These are phyloP conservation scores for Paraescarpia echinospica DNA, from an alignment of 1,140 invertebrate species.

Conservation along the genomic window DNA sequence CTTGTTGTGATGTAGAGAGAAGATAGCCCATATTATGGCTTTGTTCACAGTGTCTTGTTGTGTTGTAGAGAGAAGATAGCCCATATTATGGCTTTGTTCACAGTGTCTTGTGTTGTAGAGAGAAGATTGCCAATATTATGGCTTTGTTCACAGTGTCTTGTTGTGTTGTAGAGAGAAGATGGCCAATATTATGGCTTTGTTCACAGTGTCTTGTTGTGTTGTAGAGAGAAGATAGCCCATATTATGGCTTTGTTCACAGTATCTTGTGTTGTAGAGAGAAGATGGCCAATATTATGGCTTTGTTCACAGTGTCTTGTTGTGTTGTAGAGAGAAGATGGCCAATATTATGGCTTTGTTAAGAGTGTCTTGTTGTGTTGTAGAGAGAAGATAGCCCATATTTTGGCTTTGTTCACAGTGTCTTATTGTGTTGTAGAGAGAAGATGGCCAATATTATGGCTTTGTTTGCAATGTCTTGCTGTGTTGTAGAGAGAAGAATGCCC, in stretches of 20 bases:
- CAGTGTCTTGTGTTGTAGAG: slow-evolving; percentile 66
- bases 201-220: slow-evolving; percentile 24
- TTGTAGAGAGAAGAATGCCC: slow-evolving; percentile 95
- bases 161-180: slow-evolving; percentile 85
- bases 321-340: slow-evolving; percentile 93
- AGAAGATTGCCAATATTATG: slow-evolving; percentile 99
- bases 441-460: slow-evolving; percentile 99
- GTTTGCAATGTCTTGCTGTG: slow-evolving; percentile 59
- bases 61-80: slow-evolving; percentile 93
- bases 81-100: slow-evolving; percentile 98
- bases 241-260: slow-evolving; percentile 98
- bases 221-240: slow-evolving; percentile 98
- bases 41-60: slow-evolving; percentile 71
- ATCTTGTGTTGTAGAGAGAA: slow-evolving; percentile 76
- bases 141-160: slow-evolving; percentile 87
- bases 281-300: slow-evolving; percentile 99
- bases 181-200: slow-evolving; percentile 99
- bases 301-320: slow-evolving; percentile 62
- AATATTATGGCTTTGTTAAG: slow-evolving; percentile 99
- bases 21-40: slow-evolving; percentile 99
- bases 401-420: slow-evolving; percentile 88
- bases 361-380: slow-evolving; percentile 63
- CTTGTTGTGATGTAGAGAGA: slow-evolving; percentile 72
- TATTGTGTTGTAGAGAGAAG: slow-evolving; percentile 79
- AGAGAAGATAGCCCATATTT: slow-evolving; percentile 99